phyloP scores from a whole-genome alignment of 2,113 vertebrate species.

The Lipophrys pholis region DNA sequence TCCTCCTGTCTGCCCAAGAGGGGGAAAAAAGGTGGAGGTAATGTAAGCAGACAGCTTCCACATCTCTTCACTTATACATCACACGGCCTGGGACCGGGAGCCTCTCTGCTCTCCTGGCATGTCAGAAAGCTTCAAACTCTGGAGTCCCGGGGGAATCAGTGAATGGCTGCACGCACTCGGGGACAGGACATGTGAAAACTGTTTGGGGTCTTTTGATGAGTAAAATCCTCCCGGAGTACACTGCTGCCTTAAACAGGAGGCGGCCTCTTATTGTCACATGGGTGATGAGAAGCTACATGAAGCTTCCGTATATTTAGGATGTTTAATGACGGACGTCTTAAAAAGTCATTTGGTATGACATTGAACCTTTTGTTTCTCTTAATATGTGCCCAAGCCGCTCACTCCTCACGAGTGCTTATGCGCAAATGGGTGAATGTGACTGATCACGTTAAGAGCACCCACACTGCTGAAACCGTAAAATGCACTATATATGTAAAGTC shows the following conservation, averaged over 20 bases:
- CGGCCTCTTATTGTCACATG: too few relatives aligned
- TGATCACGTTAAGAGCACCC: too few relatives aligned
- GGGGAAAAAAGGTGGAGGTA: constrained; percentile 24
- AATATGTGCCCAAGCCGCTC: too few relatives aligned
- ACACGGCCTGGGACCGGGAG: constrained; percentile 25
- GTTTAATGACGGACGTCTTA: not conserved
- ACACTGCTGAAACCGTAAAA: too few relatives aligned
- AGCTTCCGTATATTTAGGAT: not conserved
- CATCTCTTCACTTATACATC: constrained; percentile 70
- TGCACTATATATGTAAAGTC: too few relatives aligned
- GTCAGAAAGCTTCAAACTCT: constrained; percentile 53
- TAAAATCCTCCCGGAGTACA: too few relatives aligned
- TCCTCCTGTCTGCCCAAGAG: constrained; percentile 10
- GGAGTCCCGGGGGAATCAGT: constrained; percentile 12
- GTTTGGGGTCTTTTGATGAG: constrained; percentile 15
- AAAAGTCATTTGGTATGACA: too few relatives aligned
- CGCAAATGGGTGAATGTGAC: too few relatives aligned
- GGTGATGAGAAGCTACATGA: not conserved
- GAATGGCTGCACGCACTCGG: constrained; percentile 25
- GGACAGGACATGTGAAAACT: not conserved
- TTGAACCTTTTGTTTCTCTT: too few relatives aligned
- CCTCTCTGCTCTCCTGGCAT: constrained; percentile 16
- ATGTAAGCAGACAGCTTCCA: constrained; percentile 61
- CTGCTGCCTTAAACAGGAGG: too few relatives aligned
- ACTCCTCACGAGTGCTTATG: too few relatives aligned